Percentiles rank a stretch among this genome's conserved stretches.
phyloP scores from a whole-genome alignment of 2,113 vertebrate species.

The Grammomys dolichurus region DNA sequence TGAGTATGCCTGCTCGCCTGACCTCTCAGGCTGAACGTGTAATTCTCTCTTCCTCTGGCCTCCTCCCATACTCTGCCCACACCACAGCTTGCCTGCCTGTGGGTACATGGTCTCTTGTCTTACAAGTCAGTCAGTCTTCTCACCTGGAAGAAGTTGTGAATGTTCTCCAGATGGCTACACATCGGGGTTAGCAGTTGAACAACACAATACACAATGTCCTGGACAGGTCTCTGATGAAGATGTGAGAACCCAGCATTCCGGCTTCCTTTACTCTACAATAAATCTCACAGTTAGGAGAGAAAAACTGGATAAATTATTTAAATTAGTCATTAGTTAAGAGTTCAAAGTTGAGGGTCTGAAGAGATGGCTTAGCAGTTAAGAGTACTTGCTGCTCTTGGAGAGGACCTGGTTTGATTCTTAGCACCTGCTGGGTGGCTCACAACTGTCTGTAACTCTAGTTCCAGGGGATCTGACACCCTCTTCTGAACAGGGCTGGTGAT shows the following conservation, averaged over 20 bases:
- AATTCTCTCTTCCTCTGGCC: background rate
- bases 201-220: slow-evolving; percentile 88
- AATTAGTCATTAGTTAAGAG: slow-evolving; percentile 17
- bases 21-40: background rate
- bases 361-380: background rate
- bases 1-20: background rate
- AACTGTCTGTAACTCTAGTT: background rate
- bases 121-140: slow-evolving; percentile 26
- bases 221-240: slow-evolving; percentile 91
- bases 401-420: background rate
- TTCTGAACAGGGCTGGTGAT: background rate
- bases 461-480: background rate
- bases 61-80: background rate
- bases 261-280: slow-evolving; percentile 89
- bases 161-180: slow-evolving; percentile 96
- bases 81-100: background rate
- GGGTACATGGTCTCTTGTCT: background rate
- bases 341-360: background rate
- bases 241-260: slow-evolving; percentile 94
- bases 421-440: background rate
- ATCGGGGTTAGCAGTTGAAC: slow-evolving; percentile 91
- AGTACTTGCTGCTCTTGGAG: background rate
- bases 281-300: slow-evolving; percentile 63
- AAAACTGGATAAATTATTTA: slow-evolving; percentile 41
- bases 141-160: slow-evolving; percentile 98